Evolutionary conservation across 1,140 invertebrate genomes (phyloP).

Genomic region (Acromyrmex heyeri): DNA sequence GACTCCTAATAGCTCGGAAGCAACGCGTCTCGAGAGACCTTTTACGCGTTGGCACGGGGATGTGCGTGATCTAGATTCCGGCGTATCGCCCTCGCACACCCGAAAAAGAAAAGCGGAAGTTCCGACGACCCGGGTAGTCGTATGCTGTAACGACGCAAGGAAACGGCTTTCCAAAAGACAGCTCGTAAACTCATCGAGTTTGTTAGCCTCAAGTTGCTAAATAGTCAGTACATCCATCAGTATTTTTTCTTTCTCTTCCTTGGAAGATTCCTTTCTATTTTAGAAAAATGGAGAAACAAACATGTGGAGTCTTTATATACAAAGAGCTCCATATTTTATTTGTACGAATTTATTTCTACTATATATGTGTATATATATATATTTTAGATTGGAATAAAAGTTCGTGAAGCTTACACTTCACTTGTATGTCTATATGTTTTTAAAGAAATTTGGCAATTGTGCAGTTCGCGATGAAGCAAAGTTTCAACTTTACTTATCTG

Average conservation of each 20-base stretch:
- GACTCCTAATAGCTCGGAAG: constrained; percentile 64
- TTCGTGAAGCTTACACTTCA: no score
- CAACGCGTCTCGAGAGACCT: constrained; percentile 64
- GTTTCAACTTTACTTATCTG: no score
- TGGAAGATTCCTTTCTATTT: not conserved
- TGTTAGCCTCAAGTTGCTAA: constrained; percentile 19
- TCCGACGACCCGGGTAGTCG: constrained; percentile 29
- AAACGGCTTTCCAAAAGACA: constrained; percentile 36
- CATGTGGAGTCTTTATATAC: not conserved
- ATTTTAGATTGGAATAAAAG: no score
- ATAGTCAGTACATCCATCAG: not conserved
- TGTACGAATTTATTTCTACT: constrained; percentile 31
- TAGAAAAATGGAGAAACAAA: not conserved
- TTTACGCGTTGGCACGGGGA: constrained; percentile 26
- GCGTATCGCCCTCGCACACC: constrained; percentile 38
- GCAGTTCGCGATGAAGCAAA: no score
- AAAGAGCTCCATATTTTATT: not conserved
- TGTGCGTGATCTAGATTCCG: constrained; percentile 63
- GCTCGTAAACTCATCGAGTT: constrained; percentile 53
- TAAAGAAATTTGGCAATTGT: no score
- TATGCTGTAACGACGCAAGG: constrained; percentile 58
- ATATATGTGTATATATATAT: no score
- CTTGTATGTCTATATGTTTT: no score
- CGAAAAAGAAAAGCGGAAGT: constrained; percentile 35
- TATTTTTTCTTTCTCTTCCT: not conserved